Evolutionary conservation across 2,888 invertebrate genomes (phyloP), one percentile per base, ranked within the genome.

Genomic region (Dynastes maya): DNA sequence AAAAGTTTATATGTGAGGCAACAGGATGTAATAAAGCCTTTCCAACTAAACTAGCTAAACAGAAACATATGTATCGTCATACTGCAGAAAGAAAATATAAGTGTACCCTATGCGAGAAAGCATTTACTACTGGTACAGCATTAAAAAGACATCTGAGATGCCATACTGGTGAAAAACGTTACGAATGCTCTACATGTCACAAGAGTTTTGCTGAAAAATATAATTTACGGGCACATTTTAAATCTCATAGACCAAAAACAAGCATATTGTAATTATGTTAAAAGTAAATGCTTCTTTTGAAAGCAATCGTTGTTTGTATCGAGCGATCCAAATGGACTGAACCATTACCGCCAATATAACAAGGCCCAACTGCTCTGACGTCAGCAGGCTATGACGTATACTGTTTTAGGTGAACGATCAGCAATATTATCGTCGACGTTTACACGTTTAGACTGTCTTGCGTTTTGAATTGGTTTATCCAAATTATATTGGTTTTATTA

Each of bases 111-210:
- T 76, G 76, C n/a, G 53, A 53, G 13, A 76, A 49, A 16, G 51
- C 65, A 32, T 76, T 76, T 51, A 37, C 51, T n/a, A 49, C 27
- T 32, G 53, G 65, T 29, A 29, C 16, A 9, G 65, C 40, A 27
- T 76, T 76, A 29, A 76, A 65, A 22, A 63, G 49, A 49, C 76
- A 76, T 16, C 4, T 76, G 32, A 16, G 49, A n/a, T 49, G 49
- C 13, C 76, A 76, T 53, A 76, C 53, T 9, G 76, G 76, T 1
- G 65, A 64, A 9, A 64, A 76, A 32, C 76, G 51, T 32, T 76
- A 32, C 32, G 67, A 76, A 27, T 76, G 76, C 53, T 13, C 13
- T 22, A 13, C 53, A 22, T 76, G 76, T 32, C 27, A 65, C 27
- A 76, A 76, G n/a, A 53, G 16, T 11, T 76, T 75, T 49, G 45